Evolutionary conservation across 2,797 vertebrate genomes (phyloP).

Genomic region (Fistularia tabacaria): DNA sequence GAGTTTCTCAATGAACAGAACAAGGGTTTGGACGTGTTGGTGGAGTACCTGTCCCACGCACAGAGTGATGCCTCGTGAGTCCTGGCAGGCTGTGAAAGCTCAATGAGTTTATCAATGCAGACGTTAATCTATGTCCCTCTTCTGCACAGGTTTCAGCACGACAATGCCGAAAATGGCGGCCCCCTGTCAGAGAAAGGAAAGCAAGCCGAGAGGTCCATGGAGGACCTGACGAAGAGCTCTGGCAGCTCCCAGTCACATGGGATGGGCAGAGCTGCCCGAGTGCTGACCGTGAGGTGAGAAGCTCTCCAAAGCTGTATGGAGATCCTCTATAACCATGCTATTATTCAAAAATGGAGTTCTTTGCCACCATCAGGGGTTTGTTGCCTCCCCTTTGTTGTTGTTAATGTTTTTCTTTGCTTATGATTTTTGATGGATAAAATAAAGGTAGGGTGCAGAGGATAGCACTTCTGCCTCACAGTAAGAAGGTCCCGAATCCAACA

Average conservation of each 20-base stretch:
- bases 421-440: too few species aligned
- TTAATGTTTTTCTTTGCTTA: too few species aligned
- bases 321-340: too few species aligned
- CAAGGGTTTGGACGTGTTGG: constrained; percentile 88
- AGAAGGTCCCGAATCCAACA: too few species aligned
- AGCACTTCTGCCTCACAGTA: too few species aligned
- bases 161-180: constrained; percentile 82
- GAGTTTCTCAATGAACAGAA: constrained; percentile 94
- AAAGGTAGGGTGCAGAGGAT: too few species aligned
- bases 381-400: too few species aligned
- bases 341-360: too few species aligned
- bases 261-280: constrained; percentile 76
- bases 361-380: too few species aligned
- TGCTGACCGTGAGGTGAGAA: constrained; percentile 86
- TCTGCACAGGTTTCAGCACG: constrained; percentile 81
- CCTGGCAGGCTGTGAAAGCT: neutral
- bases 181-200: constrained; percentile 76
- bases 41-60: constrained; percentile 90
- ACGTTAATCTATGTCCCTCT: neutral
- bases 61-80: constrained; percentile 87
- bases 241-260: constrained; percentile 71
- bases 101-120: neutral
- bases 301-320: neutral
- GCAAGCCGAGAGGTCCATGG: constrained; percentile 81
- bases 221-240: constrained; percentile 83